These are phyloP conservation scores for Clusia tigrina DNA, from an alignment of 2,888 invertebrate genomes.

Conservation along the genomic window DNA sequence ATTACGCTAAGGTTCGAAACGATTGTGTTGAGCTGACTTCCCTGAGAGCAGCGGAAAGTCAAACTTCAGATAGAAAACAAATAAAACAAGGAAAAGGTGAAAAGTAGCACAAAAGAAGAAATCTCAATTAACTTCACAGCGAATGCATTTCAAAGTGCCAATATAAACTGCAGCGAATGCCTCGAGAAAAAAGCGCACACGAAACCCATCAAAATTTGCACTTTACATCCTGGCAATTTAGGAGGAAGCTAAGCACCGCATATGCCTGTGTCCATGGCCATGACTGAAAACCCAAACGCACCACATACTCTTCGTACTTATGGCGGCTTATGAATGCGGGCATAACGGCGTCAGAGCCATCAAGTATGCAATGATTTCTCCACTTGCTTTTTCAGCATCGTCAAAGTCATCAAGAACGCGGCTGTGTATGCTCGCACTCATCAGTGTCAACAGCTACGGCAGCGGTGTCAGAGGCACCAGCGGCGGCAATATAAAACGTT, in stretches of 20 bases:
- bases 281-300: neutral
- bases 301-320: too few species aligned
- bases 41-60: too few species aligned
- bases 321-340: neutral
- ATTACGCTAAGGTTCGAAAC: too few species aligned
- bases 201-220: conserved; percentile 6
- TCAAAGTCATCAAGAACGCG: neutral
- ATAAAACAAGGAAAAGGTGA: too few species aligned
- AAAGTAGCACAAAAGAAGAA: neutral
- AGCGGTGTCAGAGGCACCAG: neutral
- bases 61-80: too few species aligned
- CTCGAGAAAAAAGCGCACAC: too few species aligned
- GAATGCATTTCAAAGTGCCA: neutral
- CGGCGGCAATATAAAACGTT: too few species aligned
- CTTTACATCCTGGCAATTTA: conserved; percentile 1
- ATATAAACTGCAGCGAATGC: neutral
- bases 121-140: neutral
- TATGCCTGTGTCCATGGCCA: neutral
- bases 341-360: too few species aligned
- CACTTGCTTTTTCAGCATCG: conserved; percentile 1
- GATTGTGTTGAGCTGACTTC: too few species aligned
- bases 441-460: neutral
- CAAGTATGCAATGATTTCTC: conserved; percentile 10
- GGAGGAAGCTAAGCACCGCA: too few species aligned
- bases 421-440: neutral